Percentiles rank a stretch among this genome's conserved stretches.
Conservation (phyloP, 2,888 invertebrate species). For the Criorhina ranunculi region DNA sequence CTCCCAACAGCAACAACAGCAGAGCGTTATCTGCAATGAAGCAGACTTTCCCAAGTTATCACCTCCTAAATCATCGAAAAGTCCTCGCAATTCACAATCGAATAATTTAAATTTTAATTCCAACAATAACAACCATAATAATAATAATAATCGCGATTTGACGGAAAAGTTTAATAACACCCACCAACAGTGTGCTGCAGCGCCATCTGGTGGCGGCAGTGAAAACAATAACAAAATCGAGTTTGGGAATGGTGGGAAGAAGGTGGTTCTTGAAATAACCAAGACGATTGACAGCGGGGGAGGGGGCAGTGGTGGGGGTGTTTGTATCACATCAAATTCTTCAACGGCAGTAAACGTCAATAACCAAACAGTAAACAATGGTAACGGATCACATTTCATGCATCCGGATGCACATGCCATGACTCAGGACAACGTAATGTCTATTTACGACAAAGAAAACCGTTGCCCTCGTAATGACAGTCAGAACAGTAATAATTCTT, state of each 20-base stretch:
- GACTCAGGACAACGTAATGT: slow-evolving; percentile 56
- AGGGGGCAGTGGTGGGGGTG: slow-evolving; percentile 37
- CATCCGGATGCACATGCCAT: slow-evolving; percentile 73
- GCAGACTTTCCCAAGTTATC: slow-evolving; percentile 84
- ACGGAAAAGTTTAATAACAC: slow-evolving; percentile 70
- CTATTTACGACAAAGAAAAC: slow-evolving; percentile 81
- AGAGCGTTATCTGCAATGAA: slow-evolving; percentile 82
- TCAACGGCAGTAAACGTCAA: slow-evolving; percentile 45
- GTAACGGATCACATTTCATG: slow-evolving; percentile 58
- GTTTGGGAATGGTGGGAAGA: slow-evolving; percentile 71
- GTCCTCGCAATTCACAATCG: slow-evolving; percentile 77
- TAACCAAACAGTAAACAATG: slow-evolving; percentile 72
- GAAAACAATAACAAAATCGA: slow-evolving; percentile 79
- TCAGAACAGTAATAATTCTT: slow-evolving; percentile 80
- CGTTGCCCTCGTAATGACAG: slow-evolving; percentile 81
- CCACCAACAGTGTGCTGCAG: slow-evolving; percentile 55
- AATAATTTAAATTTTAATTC: slow-evolving; percentile 66
- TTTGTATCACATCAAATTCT: slow-evolving; percentile 48
- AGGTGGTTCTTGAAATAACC: slow-evolving; percentile 78
- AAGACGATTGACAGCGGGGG: slow-evolving; percentile 76
- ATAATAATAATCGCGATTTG: slow-evolving; percentile 64
- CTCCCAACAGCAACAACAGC: slow-evolving; percentile 78
- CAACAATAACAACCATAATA: slow-evolving; percentile 55
- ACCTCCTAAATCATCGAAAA: slow-evolving; percentile 84
- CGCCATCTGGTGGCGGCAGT: slow-evolving; percentile 74